Base-by-base conservation (phyloP, 2,113 vertebrate species). In the Lepisosteus oculatus region DNA sequence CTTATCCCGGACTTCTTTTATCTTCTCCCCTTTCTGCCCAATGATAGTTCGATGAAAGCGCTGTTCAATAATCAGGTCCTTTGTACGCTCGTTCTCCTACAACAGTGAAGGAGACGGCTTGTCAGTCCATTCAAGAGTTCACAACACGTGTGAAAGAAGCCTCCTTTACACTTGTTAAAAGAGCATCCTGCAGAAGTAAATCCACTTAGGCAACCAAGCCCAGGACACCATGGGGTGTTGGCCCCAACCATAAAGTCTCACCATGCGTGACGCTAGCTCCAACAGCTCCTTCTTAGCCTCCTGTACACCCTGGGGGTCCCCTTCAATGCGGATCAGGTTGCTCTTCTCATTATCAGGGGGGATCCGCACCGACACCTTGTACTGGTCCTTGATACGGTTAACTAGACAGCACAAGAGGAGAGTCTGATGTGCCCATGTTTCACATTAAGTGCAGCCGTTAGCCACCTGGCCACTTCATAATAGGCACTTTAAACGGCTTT, bases 71-170 rank as follows among this genome's bases (percentile, higher is more conserved):
- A 99, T 96, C 89, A 99, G 85, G 83, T 99, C 97, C 94, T 97
- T 99, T 90, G 97, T 98, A 84, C 97, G 97, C 91, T 99, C 97
- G 3, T 99, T 99, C 89, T 99, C 97, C 97, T 99, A 84, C 8
- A 14, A 73, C 29, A 61, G 0, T 0, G 12, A 62, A 56, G 11
- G 6, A 29, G 29, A 29, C 29, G 2, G 29, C 29, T 29, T 29
- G 29, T 29, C 29, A 29, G 29, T 29, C 1, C 29, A 29, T 29
- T 29, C 29, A 29, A 29, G 29, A 29, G 0, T 29, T 29, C 29
- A 29, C 29, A 29, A 29, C 29, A 29, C 29, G 2, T 2, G 29
- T 29, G 29, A 29, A 29, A 29, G 29, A 29, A 29, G 29, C 29
- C 29, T 29, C 29, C 29, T 29, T 29, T 29, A 29, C 29, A 29